Evolutionary conservation across 2,888 invertebrate genomes (phyloP).

Genomic region (Synergus itoensis): DNA sequence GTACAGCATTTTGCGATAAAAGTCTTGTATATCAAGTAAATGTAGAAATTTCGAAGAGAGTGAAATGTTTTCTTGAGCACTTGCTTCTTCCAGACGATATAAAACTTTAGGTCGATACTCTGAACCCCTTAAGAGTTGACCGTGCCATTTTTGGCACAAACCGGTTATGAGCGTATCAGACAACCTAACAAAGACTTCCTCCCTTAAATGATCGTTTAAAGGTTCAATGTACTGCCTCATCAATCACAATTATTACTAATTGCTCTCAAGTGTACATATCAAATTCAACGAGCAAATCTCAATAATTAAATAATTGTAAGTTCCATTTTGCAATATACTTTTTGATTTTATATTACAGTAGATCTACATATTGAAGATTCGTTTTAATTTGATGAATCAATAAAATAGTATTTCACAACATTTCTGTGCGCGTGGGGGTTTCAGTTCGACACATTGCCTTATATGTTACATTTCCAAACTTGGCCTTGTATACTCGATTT

Average conservation of each 20-base stretch:
- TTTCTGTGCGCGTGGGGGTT: neutral
- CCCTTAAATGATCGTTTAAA: constrained; percentile 27
- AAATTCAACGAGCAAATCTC: neutral
- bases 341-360: neutral
- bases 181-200: constrained; percentile 26
- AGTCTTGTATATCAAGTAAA: neutral
- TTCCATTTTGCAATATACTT: too few relatives aligned
- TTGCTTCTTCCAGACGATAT: constrained; percentile 29
- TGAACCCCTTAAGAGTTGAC: constrained; percentile 21
- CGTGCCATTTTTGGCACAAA: constrained; percentile 32
- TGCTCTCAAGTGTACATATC: neutral
- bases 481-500: neutral
- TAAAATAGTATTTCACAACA: neutral
- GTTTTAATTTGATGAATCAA: neutral
- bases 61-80: constrained; percentile 6
- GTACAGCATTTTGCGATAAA: neutral
- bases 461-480: neutral
- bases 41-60: neutral
- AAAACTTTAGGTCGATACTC: constrained; percentile 32
- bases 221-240: constrained; percentile 10
- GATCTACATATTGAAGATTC: neutral
- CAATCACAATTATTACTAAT: constrained; percentile 8
- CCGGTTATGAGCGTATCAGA: constrained; percentile 38
- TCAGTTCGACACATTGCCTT: neutral
- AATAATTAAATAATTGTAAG: too few relatives aligned